phyloP scores from a whole-genome alignment of 2,888 invertebrate genomes.

The Stramonita haemastoma region DNA sequence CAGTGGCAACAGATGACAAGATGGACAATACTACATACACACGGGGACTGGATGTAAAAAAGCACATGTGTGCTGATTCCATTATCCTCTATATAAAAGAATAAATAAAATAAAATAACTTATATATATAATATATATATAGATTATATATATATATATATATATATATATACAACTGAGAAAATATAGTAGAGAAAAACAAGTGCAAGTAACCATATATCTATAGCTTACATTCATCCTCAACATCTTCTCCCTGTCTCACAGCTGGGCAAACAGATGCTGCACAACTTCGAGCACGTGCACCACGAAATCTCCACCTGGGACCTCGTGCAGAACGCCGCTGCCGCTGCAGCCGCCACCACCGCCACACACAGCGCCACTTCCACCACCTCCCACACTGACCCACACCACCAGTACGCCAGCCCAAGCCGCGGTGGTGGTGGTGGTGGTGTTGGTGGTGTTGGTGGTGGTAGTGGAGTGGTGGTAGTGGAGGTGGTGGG shows the following conservation, averaged over 20 bases:
- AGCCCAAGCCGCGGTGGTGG: neutral
- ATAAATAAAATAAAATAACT: too few species aligned
- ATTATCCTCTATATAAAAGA: too few species aligned
- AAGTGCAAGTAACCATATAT: too few species aligned
- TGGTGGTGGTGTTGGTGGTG: neutral
- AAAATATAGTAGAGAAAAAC: too few species aligned
- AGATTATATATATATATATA: too few species aligned
- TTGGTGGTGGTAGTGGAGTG: neutral
- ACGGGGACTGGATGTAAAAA: too few species aligned
- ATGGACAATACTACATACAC: too few species aligned
- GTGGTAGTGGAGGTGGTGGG: neutral
- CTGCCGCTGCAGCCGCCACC: constrained; percentile 45
- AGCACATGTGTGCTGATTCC: too few species aligned
- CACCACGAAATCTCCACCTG: constrained; percentile 65
- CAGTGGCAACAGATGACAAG: too few species aligned
- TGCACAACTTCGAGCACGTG: constrained; percentile 88
- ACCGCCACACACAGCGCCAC: constrained; percentile 40
- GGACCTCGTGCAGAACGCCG: constrained; percentile 58
- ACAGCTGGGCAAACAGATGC: constrained; percentile 80
- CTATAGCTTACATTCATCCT: too few species aligned
- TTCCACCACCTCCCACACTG: neutral
- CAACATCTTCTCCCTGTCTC: neutral
- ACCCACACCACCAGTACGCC: neutral
- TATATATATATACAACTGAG: too few species aligned
- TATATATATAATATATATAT: too few species aligned